Evolutionary conservation across 2,888 invertebrate genomes (phyloP), one percentile per base, ranked within the genome.

Genomic region (Argyresthia albistria): DNA sequence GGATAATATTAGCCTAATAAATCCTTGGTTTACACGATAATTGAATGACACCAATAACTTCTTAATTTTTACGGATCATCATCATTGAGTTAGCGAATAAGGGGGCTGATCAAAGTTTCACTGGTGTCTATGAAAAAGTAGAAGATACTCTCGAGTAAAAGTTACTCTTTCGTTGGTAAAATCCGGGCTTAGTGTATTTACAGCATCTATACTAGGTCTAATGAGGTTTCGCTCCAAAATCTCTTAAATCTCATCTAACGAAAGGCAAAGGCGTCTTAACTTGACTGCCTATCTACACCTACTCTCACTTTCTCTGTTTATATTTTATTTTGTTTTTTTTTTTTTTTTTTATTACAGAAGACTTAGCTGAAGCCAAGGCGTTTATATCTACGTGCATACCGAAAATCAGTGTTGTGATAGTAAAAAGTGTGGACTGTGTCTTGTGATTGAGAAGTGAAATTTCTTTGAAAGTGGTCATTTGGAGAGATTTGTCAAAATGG

Each of bases 321-420:
- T 35, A 25, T 47, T 47, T 47, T 47, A 35, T 47, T 25, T 47
- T 47, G 35, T 45, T 35, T 47, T 52, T 52, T 47, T 52, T 25
- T 47, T 47, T 47, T 45, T 35, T 47, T 52, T 52, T 47, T 52
- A 47, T 43, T 52, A 9, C 52, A 52, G 52, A 48, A n/a, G 35
- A 37, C 39, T 39, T 46, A 52, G 39, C 43, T 39, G 47, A 47
- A 10, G 52, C 42, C 25, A 46, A 46, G 12, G 35, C 12, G 25
- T 25, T 25, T 6, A 25, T 25, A 25, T 2, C 25, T 25, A 25
- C 25, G 25, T 51, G 50, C 37, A 52, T 52, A 12, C 35, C n/a
- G 15, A 25, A 47, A 16, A 12, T 25, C 35, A 47, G 25, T 52
- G 46, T 46, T 39, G 52, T 52, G 52, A 52, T 47, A 42, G 14